Percentiles rank a stretch among this genome's conserved stretches.
Conservation (phyloP, 1,140 invertebrate species). For the Leptoteleia sp. region DNA sequence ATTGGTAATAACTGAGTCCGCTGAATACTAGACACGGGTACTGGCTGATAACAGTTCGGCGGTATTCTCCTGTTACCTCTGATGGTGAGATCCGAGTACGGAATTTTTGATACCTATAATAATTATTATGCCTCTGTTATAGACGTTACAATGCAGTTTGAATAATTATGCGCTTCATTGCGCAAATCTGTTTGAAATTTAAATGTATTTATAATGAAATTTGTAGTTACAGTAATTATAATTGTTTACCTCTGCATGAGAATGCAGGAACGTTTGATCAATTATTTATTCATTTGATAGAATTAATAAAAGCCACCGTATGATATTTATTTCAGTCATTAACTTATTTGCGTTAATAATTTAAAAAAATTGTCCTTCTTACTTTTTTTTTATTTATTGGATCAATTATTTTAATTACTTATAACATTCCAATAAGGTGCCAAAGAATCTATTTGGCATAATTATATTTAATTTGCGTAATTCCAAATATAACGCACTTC, state of each 20-base stretch:
- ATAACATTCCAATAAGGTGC: slow-evolving; percentile 1
- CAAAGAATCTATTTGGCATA: slow-evolving; percentile 15
- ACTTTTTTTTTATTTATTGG: too few species aligned
- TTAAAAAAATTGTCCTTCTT: too few species aligned
- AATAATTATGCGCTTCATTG: background rate
- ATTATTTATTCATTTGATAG: too few species aligned
- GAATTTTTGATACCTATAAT: slow-evolving; percentile 81
- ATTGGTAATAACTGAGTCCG: slow-evolving; percentile 77
- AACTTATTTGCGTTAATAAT: too few species aligned
- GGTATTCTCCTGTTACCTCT: slow-evolving; percentile 76
- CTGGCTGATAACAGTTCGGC: slow-evolving; percentile 78
- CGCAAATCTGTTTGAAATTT: too few species aligned
- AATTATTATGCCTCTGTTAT: slow-evolving; percentile 19
- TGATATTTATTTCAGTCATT: too few species aligned
- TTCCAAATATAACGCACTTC: slow-evolving; percentile 9
- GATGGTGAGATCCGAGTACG: slow-evolving; percentile 83
- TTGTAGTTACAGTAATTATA: too few species aligned
- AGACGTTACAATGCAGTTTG: background rate
- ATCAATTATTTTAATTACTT: slow-evolving; percentile 2
- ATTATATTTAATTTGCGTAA: slow-evolving; percentile 24
- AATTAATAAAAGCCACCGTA: too few species aligned
- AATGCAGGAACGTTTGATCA: too few species aligned
- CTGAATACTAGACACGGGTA: slow-evolving; percentile 79
- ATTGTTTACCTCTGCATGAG: too few species aligned
- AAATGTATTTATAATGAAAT: slow-evolving; percentile 2